phyloP scores from a whole-genome alignment of 2,113 vertebrate species.

The Macrotis lagotis region DNA sequence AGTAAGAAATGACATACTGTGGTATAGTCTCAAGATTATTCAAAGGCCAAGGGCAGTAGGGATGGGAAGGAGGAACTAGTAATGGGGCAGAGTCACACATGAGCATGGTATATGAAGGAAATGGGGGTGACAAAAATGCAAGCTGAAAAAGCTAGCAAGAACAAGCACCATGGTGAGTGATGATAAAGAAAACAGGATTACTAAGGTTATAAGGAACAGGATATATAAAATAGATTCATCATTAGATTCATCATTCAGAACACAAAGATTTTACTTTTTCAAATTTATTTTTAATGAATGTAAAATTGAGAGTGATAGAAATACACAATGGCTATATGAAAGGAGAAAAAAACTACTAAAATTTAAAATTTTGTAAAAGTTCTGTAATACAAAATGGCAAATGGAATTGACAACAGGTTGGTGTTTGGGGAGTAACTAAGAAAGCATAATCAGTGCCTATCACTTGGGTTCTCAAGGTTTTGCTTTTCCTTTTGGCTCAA shows the following conservation, averaged over 20 bases:
- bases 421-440: too few relatives aligned
- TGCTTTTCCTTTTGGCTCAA: too few relatives aligned
- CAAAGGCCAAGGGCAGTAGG: background rate
- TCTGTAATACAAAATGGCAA: background rate
- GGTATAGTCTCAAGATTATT: background rate
- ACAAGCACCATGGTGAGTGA: background rate
- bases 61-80: background rate
- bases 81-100: background rate
- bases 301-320: conserved; percentile 10
- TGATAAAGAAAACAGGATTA: background rate
- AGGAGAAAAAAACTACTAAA: background rate
- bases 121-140: background rate
- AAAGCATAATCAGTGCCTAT: background rate
- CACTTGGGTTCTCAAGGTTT: too few relatives aligned
- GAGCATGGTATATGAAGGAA: background rate
- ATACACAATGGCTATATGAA: background rate
- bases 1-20: background rate
- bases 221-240: background rate
- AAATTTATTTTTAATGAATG: conserved; percentile 24
- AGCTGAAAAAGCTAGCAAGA: background rate
- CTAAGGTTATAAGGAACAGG: background rate
- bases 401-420: background rate
- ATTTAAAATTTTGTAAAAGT: background rate
- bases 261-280: conserved; percentile 13
- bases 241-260: too few relatives aligned